Evolutionary conservation across 1,140 invertebrate species (phyloP), one percentile per base, ranked within the genome.

Genomic region (Drosophila dunni): DNA sequence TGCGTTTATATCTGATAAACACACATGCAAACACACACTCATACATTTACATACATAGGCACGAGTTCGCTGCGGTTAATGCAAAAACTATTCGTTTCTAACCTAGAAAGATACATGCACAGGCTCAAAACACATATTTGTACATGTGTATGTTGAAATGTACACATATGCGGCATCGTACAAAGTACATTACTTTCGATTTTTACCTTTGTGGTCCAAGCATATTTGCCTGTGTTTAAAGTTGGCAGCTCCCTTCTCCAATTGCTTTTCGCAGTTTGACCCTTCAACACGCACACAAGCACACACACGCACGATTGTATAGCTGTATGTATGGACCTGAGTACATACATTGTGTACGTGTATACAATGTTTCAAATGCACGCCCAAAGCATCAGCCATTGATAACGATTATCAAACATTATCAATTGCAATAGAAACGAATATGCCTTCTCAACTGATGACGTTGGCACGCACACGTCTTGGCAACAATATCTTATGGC

Each of bases 21-120:
- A 54, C 9, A 45, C 44, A 62, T 7, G 20, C 17, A 42, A 33
- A 50, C 11, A 36, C 13, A 42, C 38, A 50, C 11, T 38, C 24
- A 67, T 13, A 38, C 40, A 33, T 48, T 24, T 63, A 6, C 45
- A 68, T 34, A 70, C 50, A 44, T 63, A 66, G 50, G 50, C 68
- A 63, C 53, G 56, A 58, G 50, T 72, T 65, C 45, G 34, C 33
- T 53, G 36, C 54, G 56, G 7, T 58, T 62, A 75, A 54, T 67
- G 46, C 40, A 56, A 67, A 72, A 75, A 66, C 45, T 67, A 70
- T 88, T 83, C 84, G 83, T 74, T 64, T 79, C 79, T 86, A 86
- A 86, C 83, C 83, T 86, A 62, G 56, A 64, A 79, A 48, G 34
- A 7, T 8, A 17, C 54, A 42, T 75, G 44, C 54, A 68, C 48